Conservation (phyloP, 2,797 vertebrate species). For the Linurgus olivaceus region DNA sequence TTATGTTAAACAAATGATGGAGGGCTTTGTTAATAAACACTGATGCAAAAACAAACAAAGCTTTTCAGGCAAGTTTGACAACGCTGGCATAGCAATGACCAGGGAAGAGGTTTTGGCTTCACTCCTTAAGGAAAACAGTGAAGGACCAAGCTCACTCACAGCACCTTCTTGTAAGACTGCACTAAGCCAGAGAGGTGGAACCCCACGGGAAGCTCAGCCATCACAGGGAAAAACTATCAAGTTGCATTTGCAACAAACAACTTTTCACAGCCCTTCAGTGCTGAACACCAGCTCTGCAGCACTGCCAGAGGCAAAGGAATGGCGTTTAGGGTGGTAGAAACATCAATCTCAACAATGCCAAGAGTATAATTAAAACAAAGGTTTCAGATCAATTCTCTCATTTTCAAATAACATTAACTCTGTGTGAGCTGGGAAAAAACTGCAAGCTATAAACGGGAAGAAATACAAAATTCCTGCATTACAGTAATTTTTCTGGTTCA, state of each 20-base stretch:
- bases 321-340: background rate
- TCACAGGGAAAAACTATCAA: background rate
- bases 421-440: background rate
- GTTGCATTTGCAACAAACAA: background rate
- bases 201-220: background rate
- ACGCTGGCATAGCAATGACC: background rate
- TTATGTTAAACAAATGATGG: background rate
- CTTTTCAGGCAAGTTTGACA: background rate
- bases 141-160: background rate
- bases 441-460: background rate
- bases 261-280: background rate
- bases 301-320: background rate
- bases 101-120: background rate
- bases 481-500: background rate
- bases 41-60: background rate
- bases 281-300: background rate
- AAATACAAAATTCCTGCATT: background rate
- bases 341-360: background rate
- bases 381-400: background rate
- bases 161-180: background rate
- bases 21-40: conserved; percentile 26
- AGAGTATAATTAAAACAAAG: background rate
- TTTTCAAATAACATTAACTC: background rate
- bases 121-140: background rate
- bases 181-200: background rate